Base-by-base conservation (phyloP, 2,113 vertebrate genomes). In the Grammomys dolichurus region DNA sequence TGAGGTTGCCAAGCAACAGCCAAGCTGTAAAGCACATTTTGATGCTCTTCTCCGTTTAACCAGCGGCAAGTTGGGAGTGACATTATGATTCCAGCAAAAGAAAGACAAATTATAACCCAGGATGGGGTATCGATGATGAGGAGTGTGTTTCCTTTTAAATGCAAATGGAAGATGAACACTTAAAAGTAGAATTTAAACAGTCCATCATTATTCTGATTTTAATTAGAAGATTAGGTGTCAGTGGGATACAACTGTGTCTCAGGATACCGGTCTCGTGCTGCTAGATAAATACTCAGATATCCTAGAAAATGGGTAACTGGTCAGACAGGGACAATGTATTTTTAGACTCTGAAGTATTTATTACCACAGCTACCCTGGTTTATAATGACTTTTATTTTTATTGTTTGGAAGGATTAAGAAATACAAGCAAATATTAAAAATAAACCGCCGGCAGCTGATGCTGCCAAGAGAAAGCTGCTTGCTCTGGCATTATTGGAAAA, bases 31-130 rank as follows among this genome's bases (percentile, higher is more conserved):
- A 98, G 98, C 97, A 96, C 98, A 96, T 98, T 98, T 96, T 98
- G 98, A 98, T 98, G 98, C 98, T 98, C 98, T 96, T 98, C 98
- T 98, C 95, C 98, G 97, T 98, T 98, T 98, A 97, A 95, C 98
- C 98, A 98, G 98, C 46, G 65, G 97, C 97, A 96, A 98, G 98
- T 98, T 97, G 87, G 65, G 98, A 98, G 98, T 97, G 98, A 98
- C 98, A 97, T 96, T 87, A 97, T 86, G 97, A 90, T 95, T 98
- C 98, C 98, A 97, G 98, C 98, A 98, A 97, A 97, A 97, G 98
- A 98, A 98, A 98, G 98, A 96, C 98, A 93, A 97, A 97, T 98
- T 98, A 98, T 92, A 97, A 78, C 95, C 95, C 65, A 97, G 97
- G 93, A 98, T 97, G 95, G 97, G 98, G 98, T 96, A 89, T 28